These are phyloP conservation scores for Agelas oroides DNA, from an alignment of 37 sponge, comb jelly and placozoan genomes.

Conservation along the genomic window DNA sequence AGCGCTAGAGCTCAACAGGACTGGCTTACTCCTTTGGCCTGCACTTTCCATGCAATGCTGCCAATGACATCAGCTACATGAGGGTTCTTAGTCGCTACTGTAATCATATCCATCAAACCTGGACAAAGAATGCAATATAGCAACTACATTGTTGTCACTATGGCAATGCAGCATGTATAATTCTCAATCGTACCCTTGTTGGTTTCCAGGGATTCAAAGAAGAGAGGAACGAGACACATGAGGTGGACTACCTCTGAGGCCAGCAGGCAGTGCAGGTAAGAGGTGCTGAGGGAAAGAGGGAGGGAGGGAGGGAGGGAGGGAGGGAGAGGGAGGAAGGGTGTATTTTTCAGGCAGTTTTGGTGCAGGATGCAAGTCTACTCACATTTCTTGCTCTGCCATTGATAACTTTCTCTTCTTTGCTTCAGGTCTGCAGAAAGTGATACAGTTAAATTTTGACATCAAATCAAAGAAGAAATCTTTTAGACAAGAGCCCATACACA, in stretches of 20 bases:
- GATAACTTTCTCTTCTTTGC: not conserved
- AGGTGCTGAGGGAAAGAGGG: not conserved
- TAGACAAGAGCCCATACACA: too few species aligned
- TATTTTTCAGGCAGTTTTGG: not conserved
- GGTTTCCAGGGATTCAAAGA: conserved; percentile 52
- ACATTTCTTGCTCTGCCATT: not conserved
- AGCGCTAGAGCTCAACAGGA: too few species aligned
- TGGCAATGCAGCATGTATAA: too few species aligned
- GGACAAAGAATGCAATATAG: not conserved
- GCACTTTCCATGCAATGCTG: conserved; percentile 47
- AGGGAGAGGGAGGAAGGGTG: not conserved
- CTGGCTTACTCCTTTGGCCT: not conserved
- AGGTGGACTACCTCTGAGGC: conserved; percentile 76
- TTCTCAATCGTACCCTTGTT: conserved; percentile 26
- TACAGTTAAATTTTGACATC: not conserved
- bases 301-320: not conserved
- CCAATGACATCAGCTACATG: conserved; percentile 37
- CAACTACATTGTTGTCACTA: not conserved
- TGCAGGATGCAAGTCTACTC: not conserved
- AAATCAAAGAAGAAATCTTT: too few species aligned
- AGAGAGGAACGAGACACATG: conserved; percentile 71
- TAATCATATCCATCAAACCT: conserved; percentile 57
- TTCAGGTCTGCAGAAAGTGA: not conserved
- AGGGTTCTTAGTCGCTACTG: conserved; percentile 59
- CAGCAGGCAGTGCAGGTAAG: conserved; percentile 33